These are phyloP conservation scores for Nyleta sp. DNA, from an alignment of 2,888 invertebrate species.

Conservation along the genomic window DNA sequence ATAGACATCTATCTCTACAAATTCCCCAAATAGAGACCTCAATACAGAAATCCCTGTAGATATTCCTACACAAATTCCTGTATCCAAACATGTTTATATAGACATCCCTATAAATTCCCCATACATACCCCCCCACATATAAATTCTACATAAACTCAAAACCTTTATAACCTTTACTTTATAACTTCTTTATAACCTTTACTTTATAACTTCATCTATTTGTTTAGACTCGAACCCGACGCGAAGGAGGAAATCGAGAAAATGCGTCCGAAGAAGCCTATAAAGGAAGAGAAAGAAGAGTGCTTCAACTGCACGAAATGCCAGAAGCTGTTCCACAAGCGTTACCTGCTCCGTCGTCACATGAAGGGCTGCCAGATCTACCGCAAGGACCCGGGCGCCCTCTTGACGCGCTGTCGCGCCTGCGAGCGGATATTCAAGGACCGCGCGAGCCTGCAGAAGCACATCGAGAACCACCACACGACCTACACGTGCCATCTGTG, in stretches of 20 bases:
- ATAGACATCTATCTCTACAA: no score
- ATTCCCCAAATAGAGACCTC: no score
- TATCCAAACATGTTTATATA: no score
- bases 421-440: slow-evolving; percentile 85
- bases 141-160: no score
- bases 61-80: no score
- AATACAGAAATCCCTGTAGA: no score
- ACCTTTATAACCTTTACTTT: no score
- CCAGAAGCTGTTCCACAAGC: slow-evolving; percentile 84
- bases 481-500: slow-evolving; percentile 84
- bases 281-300: slow-evolving; percentile 62
- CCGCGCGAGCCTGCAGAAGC: slow-evolving; percentile 84
- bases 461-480: slow-evolving; percentile 84
- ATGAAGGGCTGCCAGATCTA: slow-evolving; percentile 85
- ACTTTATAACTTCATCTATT: neutral
- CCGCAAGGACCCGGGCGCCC: slow-evolving; percentile 82
- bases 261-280: slow-evolving; percentile 58
- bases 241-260: slow-evolving; percentile 75
- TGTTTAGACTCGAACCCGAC: slow-evolving; percentile 76
- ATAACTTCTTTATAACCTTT: neutral
- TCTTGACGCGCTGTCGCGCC: slow-evolving; percentile 84
- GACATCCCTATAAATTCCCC: no score
- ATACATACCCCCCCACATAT: no score
- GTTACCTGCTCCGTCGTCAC: slow-evolving; percentile 84
- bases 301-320: slow-evolving; percentile 83